Conservation (phyloP, 2,888 invertebrate species). For the Cephus sareptanus region DNA sequence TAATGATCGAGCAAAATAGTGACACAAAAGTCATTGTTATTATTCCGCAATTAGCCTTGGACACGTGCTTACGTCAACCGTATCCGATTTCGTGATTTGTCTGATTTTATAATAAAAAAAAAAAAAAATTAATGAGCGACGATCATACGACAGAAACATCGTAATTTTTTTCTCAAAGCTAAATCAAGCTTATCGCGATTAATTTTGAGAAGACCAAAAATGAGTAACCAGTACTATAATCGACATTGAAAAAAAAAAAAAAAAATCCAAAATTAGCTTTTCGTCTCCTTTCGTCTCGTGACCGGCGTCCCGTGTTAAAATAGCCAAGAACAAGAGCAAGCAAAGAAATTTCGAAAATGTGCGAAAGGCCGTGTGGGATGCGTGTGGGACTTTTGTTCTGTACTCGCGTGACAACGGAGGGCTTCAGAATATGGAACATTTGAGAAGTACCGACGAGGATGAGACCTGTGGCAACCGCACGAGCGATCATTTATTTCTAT, state of each 20-base stretch:
- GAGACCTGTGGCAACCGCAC: constrained; percentile 46
- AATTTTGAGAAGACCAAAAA: background rate
- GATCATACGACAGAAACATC: background rate
- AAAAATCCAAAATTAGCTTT: background rate
- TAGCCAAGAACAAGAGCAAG: background rate
- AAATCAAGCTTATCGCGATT: background rate
- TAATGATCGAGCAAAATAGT: background rate
- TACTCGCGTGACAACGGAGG: background rate
- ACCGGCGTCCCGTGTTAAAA: background rate
- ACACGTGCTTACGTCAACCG: background rate
- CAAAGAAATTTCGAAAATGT: background rate
- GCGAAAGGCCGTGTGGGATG: background rate
- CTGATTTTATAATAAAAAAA: background rate
- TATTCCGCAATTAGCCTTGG: background rate
- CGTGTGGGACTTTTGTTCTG: background rate
- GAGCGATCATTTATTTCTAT: constrained; percentile 52
- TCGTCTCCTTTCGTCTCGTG: background rate
- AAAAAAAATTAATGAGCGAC: background rate
- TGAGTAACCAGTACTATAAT: background rate
- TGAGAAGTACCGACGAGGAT: constrained; percentile 15
- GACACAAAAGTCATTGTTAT: background rate
- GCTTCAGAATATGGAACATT: constrained; percentile 1
- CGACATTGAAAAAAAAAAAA: background rate
- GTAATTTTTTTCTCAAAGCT: background rate
- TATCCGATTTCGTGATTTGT: background rate